Percentiles rank a stretch among this genome's conserved stretches.
Evolutionary conservation across 2,888 invertebrate genomes (phyloP).

Genomic region (Chloroclysta siterata): DNA sequence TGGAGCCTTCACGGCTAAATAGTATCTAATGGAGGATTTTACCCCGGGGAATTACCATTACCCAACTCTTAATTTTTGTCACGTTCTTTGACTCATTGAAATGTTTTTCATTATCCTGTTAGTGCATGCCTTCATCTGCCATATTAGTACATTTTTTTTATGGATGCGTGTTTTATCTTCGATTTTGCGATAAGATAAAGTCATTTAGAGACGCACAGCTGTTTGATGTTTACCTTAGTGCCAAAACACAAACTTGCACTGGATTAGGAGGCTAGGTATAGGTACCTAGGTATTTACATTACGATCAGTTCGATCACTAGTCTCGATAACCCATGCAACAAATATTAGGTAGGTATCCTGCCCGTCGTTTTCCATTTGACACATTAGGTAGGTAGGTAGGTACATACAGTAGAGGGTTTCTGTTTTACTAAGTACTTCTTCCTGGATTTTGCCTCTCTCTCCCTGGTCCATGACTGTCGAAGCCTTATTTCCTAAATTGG

Average conservation of each 20-base stretch:
- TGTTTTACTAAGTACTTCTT: no score
- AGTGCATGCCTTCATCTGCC: background rate
- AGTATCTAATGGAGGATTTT: background rate
- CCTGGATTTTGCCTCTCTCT: no score
- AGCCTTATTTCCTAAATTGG: no score
- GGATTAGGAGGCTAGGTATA: no score
- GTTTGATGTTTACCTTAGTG: conserved; percentile 5
- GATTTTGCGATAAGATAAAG: conserved; percentile 16
- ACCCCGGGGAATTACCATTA: conserved; percentile 8
- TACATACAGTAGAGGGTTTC: no score
- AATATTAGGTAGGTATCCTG: no score
- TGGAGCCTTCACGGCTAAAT: background rate
- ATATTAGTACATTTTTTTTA: conserved; percentile 4
- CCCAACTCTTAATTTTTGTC: conserved; percentile 1
- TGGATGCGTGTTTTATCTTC: conserved; percentile 16
- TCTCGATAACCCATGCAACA: no score
- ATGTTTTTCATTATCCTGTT: background rate
- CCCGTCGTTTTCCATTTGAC: no score
- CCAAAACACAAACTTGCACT: background rate
- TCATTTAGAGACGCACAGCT: conserved; percentile 5
- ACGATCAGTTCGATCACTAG: no score
- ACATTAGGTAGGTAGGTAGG: no score
- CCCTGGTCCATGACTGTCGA: no score
- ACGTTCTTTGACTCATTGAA: conserved; percentile 13
- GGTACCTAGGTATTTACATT: no score